Evolutionary conservation across 2,888 invertebrate species (phyloP), one percentile per base, ranked within the genome.

Genomic region (Drosophila leonis): DNA sequence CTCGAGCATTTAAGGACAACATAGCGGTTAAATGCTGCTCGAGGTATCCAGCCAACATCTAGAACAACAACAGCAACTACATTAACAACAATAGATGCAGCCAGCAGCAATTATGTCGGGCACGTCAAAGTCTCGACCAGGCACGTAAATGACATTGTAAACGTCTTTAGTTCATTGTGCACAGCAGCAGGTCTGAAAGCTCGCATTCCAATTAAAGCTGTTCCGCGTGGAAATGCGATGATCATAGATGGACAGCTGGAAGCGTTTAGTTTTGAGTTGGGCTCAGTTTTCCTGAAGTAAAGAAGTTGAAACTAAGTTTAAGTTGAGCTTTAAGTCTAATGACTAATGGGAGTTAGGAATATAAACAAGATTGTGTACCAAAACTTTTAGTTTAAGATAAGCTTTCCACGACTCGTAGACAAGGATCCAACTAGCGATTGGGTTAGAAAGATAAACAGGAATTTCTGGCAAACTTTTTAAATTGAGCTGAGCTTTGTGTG

Each of bases 1-100:
- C 78, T 78, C 56, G 72, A 72, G 83, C 83, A 75, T 81, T 83
- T 82, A 79, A 83, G 70, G 65, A 70, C 72, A 71, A 71, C 76
- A 70, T 66, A 72, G 61, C 66, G 74, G 75, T 66, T 74, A 82
- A 75, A 82, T 82, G 82, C 75, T 78, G 80, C 75, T 61, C 51
- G 60, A 63, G 66, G 71, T 67, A 68, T 46, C 64, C 41, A 63
- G 51, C 62, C 71, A 73, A 70, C 65, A 55, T 46, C 49, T 29
- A 27, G 20, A 20, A 44, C 46, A 35, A 41, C 59, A 60, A 57
- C 56, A 66, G 20, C 41, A 66, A 18, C 18, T 35, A 29, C 57
- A 64, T 41, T 33, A 66, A 27, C 39, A 72, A 29, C 37, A 72
- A 31, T 35, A 49, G 65, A 39, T 66, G 65, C 75, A 75, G 48